Evolutionary conservation across 2,888 invertebrate genomes (phyloP).

Genomic region (Leptarthrus brevirostris): DNA sequence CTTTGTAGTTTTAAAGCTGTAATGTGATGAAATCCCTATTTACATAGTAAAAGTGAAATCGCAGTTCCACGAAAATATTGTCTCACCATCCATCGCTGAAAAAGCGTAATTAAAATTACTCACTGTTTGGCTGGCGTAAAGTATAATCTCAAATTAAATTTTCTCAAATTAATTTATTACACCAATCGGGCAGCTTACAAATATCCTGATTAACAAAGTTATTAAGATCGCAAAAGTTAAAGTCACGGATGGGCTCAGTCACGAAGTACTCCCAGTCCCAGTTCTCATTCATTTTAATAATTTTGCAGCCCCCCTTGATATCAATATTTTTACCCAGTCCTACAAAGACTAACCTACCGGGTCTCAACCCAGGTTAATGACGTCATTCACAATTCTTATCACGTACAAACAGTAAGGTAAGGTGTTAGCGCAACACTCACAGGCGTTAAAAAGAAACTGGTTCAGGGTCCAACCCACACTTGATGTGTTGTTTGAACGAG

Average conservation of each 20-base stretch:
- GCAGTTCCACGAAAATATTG: too few species aligned
- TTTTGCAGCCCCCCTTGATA: conserved; percentile 50
- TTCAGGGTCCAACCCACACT: conserved; percentile 7
- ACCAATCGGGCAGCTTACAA: conserved; percentile 41
- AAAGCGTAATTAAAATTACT: conserved; percentile 18
- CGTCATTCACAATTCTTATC: conserved; percentile 49
- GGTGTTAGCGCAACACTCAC: conserved; percentile 46
- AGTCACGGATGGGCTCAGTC: conserved; percentile 11
- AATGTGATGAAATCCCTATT: too few species aligned
- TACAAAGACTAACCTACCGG: conserved; percentile 18
- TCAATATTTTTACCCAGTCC: conserved; percentile 47
- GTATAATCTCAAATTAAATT: conserved; percentile 36
- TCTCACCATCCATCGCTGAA: too few species aligned
- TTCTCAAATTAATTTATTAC: conserved; percentile 48
- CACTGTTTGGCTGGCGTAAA: not conserved
- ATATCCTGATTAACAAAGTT: conserved; percentile 46
- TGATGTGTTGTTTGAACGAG: not conserved
- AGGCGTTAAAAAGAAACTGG: conserved; percentile 17
- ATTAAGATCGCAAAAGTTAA: conserved; percentile 26
- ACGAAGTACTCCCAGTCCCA: conserved; percentile 31
- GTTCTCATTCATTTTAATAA: conserved; percentile 51
- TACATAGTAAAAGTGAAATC: too few species aligned
- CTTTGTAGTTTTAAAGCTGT: too few species aligned
- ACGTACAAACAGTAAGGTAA: conserved; percentile 50
- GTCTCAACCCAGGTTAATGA: conserved; percentile 46